Evolutionary conservation across 2,797 vertebrate genomes (phyloP), one percentile per base, ranked within the genome.

Genomic region (Avahi laniger): DNA sequence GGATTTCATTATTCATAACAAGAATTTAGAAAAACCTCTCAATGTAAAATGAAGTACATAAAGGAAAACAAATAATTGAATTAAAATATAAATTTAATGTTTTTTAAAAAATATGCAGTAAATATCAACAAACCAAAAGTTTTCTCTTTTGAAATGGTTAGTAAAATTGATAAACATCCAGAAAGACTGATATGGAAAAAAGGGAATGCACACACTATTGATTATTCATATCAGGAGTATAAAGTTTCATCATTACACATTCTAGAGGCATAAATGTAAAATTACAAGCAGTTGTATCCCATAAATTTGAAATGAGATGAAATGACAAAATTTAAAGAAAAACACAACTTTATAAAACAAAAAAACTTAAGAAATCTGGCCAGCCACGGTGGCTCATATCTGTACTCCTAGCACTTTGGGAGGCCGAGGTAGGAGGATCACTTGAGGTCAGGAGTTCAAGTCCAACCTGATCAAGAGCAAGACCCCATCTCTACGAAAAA

Each of bases 241-340:
- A 89, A 89, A 65, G 5, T 4, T 20, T 61, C 38, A 91, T 69
- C 35, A 41, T 26, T 81, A 73, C 18, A 48, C 24, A 73, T 92
- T 76, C 24, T 57, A 67, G 28, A 83, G 33, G 33, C 24, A 50
- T 24, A 81, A 14, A 79, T 4, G n/a, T 57, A 67, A 73, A 52
- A 92, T 14, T 89, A 65, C 67, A 70, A 33, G 52, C 46, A 57
- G 2, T 63, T 82, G 1, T 48, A 81, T 9, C 48, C 8, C 89
- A 72, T 86, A 93, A 65, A 89, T 92, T 59, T 93, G 41, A 84
- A 70, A 73, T 43, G 20, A 81, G 13, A 41, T 81, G 20, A 94
- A 76, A 79, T 24, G 43, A 48, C 20, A 95, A 92, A 54, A 91
- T 78, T 86, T 35, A 43, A 76, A 91, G 24, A n/a, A 50, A 76